Percentiles rank a stretch among this genome's conserved stretches.
Evolutionary conservation across 2,888 invertebrate genomes (phyloP).

Genomic region (Drosophila neonasuta): DNA sequence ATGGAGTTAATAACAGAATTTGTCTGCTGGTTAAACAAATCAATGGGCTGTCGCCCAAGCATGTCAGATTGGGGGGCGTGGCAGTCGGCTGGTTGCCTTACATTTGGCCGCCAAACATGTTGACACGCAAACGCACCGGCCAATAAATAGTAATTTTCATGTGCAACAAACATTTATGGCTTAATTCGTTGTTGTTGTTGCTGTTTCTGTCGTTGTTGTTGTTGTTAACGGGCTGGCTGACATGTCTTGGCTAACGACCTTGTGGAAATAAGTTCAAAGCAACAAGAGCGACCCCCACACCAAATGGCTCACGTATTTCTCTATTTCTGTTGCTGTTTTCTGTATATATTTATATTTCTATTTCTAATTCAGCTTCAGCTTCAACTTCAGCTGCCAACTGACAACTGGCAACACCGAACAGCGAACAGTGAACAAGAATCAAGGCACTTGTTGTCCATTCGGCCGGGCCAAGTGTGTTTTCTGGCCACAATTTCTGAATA

Average conservation of each 20-base stretch:
- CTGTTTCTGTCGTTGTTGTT: constrained; percentile 16
- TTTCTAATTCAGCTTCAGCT: constrained; percentile 53
- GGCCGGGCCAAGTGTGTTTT: constrained; percentile 63
- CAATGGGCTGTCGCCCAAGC: constrained; percentile 40
- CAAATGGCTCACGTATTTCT: constrained; percentile 60
- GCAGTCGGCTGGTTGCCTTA: constrained; percentile 15
- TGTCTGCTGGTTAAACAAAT: constrained; percentile 35
- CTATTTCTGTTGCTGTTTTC: constrained; percentile 14
- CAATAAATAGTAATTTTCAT: constrained; percentile 64
- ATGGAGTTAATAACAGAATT: constrained; percentile 1
- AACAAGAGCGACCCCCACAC: constrained; percentile 77
- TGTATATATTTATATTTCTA: constrained; percentile 23
- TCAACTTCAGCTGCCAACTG: constrained; percentile 42
- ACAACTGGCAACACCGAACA: constrained; percentile 20
- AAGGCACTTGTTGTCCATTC: constrained; percentile 52
- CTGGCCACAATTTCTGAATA: constrained; percentile 68
- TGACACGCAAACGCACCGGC: constrained; percentile 66
- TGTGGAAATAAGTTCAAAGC: constrained; percentile 77
- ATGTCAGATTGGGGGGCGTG: constrained; percentile 52
- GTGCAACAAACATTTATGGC: constrained; percentile 75
- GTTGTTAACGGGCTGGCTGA: constrained; percentile 47
- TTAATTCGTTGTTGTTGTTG: constrained; percentile 63
- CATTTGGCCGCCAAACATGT: constrained; percentile 68
- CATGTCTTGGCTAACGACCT: constrained; percentile 68
- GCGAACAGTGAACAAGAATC: constrained; percentile 45